Evolutionary conservation across 2,888 invertebrate species (phyloP), one percentile per base, ranked within the genome.

Genomic region (Hoplodrina blanda): DNA sequence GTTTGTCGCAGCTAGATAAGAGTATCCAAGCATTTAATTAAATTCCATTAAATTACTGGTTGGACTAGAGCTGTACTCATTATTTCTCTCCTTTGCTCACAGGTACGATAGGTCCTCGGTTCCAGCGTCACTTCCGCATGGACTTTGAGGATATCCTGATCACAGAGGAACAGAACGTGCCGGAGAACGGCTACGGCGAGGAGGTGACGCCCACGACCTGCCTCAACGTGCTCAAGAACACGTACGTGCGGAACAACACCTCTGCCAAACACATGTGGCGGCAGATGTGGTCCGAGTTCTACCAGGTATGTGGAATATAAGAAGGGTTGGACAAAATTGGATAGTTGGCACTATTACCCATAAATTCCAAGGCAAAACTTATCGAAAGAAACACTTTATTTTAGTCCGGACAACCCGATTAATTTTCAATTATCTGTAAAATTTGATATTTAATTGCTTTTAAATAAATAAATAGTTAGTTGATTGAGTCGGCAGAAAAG

Each of bases 71-170:
- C 19, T 10, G 11, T 30, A 44, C 37, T 20, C 1, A 41, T 46
- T 11, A 44, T 46, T 46, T n/a, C 11, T 55, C 8, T 56, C 4
- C 17, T 15, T 13, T 19, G 5, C 0, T 17, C 0, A 1, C 15
- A 91, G 96, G 96, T 54, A 81, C 96, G 57, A 94, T 97, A 59
- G 97, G 97, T 0, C 91, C 96, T 0, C 90, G 97, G 50, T 95
- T 97, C 76, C 91, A 96, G 76, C 96, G 96, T 20, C 85, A 88
- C 4, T 89, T 91, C 25, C 92, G 96, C 1, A 97, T 97, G 97
- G 97, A 97, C 68, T 97, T 95, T 84, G 97, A 97, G 78, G 97
- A 97, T 57, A 93, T 97, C 11, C 82, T 97, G 0, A 91, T 97
- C n/a, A 96, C 96, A 0, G 93, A 95, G 30, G 85, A 92, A 17